Base-by-base conservation (phyloP, 2,797 vertebrate species). In the Acestrorhynchus altus region DNA sequence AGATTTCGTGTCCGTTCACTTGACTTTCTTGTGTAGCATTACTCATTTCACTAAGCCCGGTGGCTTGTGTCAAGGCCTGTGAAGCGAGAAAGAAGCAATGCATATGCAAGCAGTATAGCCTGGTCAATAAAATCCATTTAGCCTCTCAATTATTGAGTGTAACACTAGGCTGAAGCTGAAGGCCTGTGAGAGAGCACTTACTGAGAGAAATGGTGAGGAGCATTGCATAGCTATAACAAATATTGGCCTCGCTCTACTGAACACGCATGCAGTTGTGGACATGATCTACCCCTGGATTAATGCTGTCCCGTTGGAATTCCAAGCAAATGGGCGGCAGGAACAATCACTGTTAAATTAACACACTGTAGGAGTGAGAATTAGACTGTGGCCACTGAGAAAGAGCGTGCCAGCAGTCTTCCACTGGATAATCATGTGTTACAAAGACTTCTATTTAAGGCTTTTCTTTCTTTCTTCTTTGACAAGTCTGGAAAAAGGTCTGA, bases 91-190 rank as follows among this genome's bases (percentile, higher is more conserved):
- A 68, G 63, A 35, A 13, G n/a, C 54, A 49, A 15, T 49, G 18
- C 31, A 20, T 13, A 68, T 44, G 59, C 18, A n/a, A 39, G 31
- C 11, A 63, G 59, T 35, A 1, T 2, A n/a, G 59, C 28, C 11
- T 26, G 31, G 72, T 81, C 72, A 81, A 74, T 59, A 79, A 86
- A 83, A 83, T 72, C 39, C 66, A 83, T 72, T 72, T 15, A 60
- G 56, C 42, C 47, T 22, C 65, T 77, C 56, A 54, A 77, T 71
- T 54, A 77, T 61, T 39, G 22, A 26, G 46, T 61, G 60, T 16
- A 71, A 47, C 49, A 26, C 59, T 31, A 10, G 13, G 18, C 20
- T 56, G 20, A 26, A 20, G 39, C 24, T 47, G 26, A 35, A 60
- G 52, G 15, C 16, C 1, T 60, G 8, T 16, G 22, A 54, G n/a